These are phyloP conservation scores for Meandrina meandrites DNA, from an alignment of 92 coral and sea anemone genomes.

Conservation along the genomic window DNA sequence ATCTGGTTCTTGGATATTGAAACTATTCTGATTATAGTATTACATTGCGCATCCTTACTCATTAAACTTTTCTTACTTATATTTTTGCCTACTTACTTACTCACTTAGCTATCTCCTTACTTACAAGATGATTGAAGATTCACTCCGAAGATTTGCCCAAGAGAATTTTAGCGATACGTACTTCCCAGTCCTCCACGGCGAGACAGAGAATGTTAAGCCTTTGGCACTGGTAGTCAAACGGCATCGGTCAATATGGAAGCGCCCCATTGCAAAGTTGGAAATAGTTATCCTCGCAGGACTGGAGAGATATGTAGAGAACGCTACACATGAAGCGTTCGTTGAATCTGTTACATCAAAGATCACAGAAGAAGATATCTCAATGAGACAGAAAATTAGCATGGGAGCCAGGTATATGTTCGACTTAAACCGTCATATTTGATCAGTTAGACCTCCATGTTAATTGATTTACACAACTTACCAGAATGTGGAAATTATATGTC, in stretches of 20 bases:
- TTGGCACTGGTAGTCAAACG: neutral
- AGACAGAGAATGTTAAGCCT: neutral
- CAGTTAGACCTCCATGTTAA: no score
- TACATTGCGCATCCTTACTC: no score
- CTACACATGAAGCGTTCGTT: neutral
- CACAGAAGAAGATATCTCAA: no score
- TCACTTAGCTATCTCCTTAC: no score
- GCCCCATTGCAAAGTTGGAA: neutral
- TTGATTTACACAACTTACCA: no score
- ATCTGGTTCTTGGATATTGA: no score
- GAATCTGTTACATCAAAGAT: neutral
- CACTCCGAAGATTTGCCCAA: conserved; percentile 3
- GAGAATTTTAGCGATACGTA: neutral
- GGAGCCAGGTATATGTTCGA: neutral
- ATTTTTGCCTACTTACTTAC: no score
- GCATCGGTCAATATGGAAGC: neutral
- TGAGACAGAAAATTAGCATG: neutral
- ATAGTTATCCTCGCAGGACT: neutral
- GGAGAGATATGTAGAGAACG: neutral
- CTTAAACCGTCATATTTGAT: no score
- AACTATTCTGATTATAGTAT: no score
- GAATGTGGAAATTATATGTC: no score
- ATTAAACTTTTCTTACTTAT: no score
- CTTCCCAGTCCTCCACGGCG: neutral
- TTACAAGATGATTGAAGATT: neutral